These are phyloP conservation scores for Drosophila elegans DNA, from an alignment of 1,140 invertebrate species.

Conservation along the genomic window DNA sequence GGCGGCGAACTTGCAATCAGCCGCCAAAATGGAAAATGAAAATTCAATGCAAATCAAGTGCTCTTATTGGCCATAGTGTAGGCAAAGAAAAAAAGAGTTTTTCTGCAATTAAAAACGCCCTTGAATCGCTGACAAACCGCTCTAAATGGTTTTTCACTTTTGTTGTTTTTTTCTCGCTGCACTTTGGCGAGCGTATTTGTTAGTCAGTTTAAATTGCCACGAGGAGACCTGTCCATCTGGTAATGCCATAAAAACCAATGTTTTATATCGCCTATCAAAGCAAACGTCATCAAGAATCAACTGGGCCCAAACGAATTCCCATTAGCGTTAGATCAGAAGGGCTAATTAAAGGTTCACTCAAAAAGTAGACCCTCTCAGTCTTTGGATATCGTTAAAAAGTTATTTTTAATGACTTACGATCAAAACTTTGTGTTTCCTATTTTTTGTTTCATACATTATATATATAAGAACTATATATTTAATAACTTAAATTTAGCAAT, in stretches of 20 bases:
- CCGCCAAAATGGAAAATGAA: conserved; percentile 25
- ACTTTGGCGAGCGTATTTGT: conserved; percentile 11
- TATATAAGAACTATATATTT: too few relatives aligned
- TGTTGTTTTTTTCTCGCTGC: conserved; percentile 16
- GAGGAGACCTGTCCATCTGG: conserved; percentile 17
- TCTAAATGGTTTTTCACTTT: conserved; percentile 27
- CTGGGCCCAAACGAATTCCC: conserved; percentile 5
- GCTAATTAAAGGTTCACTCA: background rate
- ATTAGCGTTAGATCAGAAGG: background rate
- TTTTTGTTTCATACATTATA: background rate
- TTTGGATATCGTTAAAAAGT: background rate
- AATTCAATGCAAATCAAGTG: conserved; percentile 35
- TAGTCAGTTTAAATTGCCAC: conserved; percentile 12
- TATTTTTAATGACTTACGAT: background rate
- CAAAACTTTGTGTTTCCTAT: background rate
- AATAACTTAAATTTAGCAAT: background rate
- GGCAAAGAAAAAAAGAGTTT: background rate
- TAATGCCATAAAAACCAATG: conserved; percentile 6
- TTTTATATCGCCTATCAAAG: conserved; percentile 18
- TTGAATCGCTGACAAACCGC: conserved; percentile 27
- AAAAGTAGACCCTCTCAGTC: background rate
- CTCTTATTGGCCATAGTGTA: conserved; percentile 1
- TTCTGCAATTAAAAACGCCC: conserved; percentile 21
- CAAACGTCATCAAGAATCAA: conserved; percentile 4
- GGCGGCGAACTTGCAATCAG: background rate